Percentiles rank a stretch among this genome's conserved stretches.
phyloP scores from a whole-genome alignment of 2,113 vertebrate genomes.

The Tylochromis polylepis region DNA sequence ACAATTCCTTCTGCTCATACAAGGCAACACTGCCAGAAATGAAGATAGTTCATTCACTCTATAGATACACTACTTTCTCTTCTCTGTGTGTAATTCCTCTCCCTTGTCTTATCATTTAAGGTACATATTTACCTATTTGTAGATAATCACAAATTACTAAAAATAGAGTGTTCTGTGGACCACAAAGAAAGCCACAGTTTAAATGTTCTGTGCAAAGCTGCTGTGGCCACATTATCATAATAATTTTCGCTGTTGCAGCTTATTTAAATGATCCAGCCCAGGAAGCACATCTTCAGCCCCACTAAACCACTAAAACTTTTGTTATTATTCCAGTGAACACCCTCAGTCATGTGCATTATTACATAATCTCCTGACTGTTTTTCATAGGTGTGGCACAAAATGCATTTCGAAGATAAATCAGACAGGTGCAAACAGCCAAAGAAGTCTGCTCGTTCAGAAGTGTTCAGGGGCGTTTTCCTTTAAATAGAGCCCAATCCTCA shows the following conservation, averaged over 20 bases:
- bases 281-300: background rate
- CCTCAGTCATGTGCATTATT: background rate
- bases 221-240: background rate
- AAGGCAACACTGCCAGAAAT: background rate
- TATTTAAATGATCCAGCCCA: background rate
- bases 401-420: background rate
- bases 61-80: background rate
- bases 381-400: background rate
- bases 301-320: background rate
- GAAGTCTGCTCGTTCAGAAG: slow-evolving; percentile 27
- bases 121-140: background rate
- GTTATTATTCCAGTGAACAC: background rate
- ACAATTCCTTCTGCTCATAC: background rate
- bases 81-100: background rate
- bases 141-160: background rate
- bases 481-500: slow-evolving; percentile 62
- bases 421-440: slow-evolving; percentile 8
- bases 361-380: background rate
- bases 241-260: background rate
- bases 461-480: slow-evolving; percentile 41
- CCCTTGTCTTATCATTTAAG: background rate
- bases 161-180: fast-evolving
- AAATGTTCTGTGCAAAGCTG: background rate
- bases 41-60: background rate
- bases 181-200: background rate